phyloP scores from a whole-genome alignment of 2,113 vertebrate genomes.

The Pygoscelis antarcticus region DNA sequence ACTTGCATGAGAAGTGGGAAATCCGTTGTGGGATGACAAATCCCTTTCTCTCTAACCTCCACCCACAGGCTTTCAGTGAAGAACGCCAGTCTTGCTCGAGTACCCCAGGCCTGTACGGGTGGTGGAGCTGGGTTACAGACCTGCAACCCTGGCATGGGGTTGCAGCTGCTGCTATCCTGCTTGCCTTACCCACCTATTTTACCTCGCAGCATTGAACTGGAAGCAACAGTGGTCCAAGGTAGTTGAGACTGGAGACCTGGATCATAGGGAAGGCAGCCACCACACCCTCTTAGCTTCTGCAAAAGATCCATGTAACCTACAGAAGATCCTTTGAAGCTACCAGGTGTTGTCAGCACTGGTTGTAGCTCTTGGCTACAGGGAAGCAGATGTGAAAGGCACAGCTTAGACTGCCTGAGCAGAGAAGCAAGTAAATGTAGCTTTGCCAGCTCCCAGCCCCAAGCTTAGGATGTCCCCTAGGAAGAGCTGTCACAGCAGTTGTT shows the following conservation, averaged over 20 bases:
- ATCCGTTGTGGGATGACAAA: neutral
- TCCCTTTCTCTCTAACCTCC: neutral
- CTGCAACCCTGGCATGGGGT: neutral
- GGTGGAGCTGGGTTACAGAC: neutral
- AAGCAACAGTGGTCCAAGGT: neutral
- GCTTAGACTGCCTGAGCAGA: neutral
- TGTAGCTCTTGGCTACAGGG: neutral
- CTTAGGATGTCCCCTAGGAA: neutral
- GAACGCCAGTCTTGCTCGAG: neutral
- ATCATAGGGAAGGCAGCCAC: neutral
- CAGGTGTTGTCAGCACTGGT: neutral
- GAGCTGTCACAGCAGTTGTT: neutral
- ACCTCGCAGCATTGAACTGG: neutral
- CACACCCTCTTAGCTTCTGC: neutral
- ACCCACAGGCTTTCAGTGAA: neutral
- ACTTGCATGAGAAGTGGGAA: neutral
- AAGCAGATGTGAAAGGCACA: neutral
- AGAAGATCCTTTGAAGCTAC: neutral
- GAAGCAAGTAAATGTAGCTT: neutral
- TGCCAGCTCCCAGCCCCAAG: neutral
- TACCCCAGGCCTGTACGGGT: neutral
- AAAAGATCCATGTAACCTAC: neutral
- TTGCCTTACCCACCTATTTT: neutral
- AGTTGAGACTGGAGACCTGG: neutral
- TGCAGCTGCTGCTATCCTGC: neutral